phyloP scores from a whole-genome alignment of 2,888 invertebrate genomes.

The Galerucella calmariensis region DNA sequence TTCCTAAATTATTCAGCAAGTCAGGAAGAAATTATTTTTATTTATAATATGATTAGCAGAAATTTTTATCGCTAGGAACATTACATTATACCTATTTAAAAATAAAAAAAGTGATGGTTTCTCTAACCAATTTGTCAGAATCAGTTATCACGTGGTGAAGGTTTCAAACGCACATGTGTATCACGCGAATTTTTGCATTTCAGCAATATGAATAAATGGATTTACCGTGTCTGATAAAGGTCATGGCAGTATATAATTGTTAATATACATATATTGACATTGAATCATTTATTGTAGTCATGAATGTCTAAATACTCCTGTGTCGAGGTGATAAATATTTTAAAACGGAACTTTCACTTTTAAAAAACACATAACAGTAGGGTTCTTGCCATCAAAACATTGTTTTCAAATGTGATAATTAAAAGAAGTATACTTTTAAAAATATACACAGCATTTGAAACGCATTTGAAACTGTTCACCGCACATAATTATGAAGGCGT shows the following conservation, averaged over 20 bases:
- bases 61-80: neutral
- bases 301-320: neutral
- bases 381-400: neutral
- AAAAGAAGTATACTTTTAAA: neutral
- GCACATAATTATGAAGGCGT: no score
- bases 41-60: neutral
- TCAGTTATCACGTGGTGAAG: neutral
- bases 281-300: neutral
- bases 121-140: neutral
- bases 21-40: no score
- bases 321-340: neutral
- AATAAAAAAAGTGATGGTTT: neutral
- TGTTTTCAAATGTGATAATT: neutral
- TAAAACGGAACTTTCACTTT: slow-evolving; percentile 1
- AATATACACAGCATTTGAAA: no score
- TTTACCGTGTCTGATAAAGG: neutral
- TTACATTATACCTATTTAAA: neutral
- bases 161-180: neutral
- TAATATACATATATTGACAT: neutral
- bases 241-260: slow-evolving; percentile 1
- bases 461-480: no score
- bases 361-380: neutral
- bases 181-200: neutral
- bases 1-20: no score
- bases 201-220: neutral